Conservation (phyloP, 1,140 invertebrate genomes). For the Armadillidium nasatum region DNA sequence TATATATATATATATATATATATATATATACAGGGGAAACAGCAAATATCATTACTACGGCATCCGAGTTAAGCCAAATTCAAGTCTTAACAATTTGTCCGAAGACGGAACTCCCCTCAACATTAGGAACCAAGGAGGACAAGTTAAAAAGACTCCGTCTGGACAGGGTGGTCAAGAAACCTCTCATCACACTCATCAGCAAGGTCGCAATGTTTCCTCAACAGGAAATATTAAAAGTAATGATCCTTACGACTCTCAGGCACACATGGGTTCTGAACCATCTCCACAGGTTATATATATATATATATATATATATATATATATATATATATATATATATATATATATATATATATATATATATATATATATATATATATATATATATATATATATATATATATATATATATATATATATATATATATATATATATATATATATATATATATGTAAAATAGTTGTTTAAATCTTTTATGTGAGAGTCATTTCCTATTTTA, state of each 20-base stretch:
- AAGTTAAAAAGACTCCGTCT: not conserved
- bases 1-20: no score
- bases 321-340: no score
- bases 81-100: conserved; percentile 63
- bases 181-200: not conserved
- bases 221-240: not conserved
- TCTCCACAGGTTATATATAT: not conserved
- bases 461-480: no score
- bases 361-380: no score
- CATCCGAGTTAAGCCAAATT: conserved; percentile 89
- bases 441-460: no score
- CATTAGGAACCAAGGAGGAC: not conserved
- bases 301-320: no score
- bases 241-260: not conserved
- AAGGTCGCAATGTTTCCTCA: not conserved
- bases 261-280: not conserved
- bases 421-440: no score
- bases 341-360: no score
- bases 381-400: no score
- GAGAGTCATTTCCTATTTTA: conserved; percentile 21
- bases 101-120: conserved; percentile 52
- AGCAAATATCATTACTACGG: conserved; percentile 99
- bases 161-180: not conserved
- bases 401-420: no score
- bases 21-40: no score